Conservation (phyloP, 2,888 invertebrate genomes). For the Ferrisia virgata region DNA sequence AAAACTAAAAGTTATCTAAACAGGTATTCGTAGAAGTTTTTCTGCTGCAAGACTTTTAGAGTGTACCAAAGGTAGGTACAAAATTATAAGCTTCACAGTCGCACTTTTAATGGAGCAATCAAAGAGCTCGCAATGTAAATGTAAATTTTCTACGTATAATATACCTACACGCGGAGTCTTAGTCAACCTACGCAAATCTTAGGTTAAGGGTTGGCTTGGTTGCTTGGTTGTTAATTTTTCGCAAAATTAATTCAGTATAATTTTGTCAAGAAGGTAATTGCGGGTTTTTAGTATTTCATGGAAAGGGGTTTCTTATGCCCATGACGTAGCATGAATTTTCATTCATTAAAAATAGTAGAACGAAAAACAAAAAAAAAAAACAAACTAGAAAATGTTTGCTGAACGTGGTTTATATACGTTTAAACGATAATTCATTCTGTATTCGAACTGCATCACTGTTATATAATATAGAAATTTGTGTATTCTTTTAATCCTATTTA, state of each 20-base stretch:
- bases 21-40: neutral
- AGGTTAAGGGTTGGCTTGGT: too few species aligned
- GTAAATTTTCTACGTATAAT: neutral
- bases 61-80: neutral
- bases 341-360: neutral
- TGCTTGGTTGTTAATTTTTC: neutral
- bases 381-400: neutral
- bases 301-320: neutral
- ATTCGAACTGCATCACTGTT: too few species aligned
- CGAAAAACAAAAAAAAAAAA: too few species aligned
- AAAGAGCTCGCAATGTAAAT: neutral
- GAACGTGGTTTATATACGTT: neutral
- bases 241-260: slow-evolving; percentile 2
- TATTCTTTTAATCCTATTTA: too few species aligned
- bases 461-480: too few species aligned
- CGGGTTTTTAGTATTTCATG: neutral
- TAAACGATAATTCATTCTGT: neutral
- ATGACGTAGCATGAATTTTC: neutral
- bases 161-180: neutral
- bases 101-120: slow-evolving; percentile 14
- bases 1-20: neutral
- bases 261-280: neutral
- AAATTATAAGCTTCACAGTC: neutral
- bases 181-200: neutral
- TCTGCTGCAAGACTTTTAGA: neutral